Evolutionary conservation across 2,797 vertebrate genomes (phyloP), one percentile per base, ranked within the genome.

Genomic region (Phylloscopus collybita): DNA sequence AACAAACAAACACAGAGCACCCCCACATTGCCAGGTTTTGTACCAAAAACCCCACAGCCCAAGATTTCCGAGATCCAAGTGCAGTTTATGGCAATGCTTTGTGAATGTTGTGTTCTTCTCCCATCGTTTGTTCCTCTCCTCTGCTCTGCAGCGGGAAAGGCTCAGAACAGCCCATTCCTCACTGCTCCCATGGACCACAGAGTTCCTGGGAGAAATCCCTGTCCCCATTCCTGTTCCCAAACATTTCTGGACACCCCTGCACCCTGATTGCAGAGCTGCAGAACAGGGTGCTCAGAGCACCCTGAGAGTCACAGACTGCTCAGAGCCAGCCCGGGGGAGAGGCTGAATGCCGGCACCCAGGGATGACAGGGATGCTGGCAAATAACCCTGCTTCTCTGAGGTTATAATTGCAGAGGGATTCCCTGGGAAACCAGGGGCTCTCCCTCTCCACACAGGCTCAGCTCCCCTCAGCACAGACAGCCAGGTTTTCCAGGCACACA

Each of bases 371-470:
- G 65, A 42, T 38, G 78, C 66, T 56, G 44, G 16, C 19, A 26
- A 2, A 42, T 3, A 34, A 17, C 4, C 5, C 3, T 13, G 3
- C 4, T 21, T 5, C 17, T 36, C 65, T 51, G 14, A 26, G 44
- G n/a, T 12, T 53, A 0, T 1, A 36, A 45, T 53, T 64, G 18
- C 80, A 50, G 49, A 64, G 42, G 21, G 7, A 80, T 26, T 59
- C 72, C 78, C 86, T 70, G 47, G 34, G 61, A 87, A 92, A 44
- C 1, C 53, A 21, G 34, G 44, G 51, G 8, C 15, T 80, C 72
- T 20, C 4, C 38, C 45, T 45, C 27, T 8, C 3, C 2, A 0
- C 34, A 7, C 27, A 3, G 1, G 4, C 15, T 59, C 29, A 20
- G 44, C 78, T 59, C 69, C 34, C 54, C 79, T 50, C 40, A 36